Percentiles rank a stretch among this genome's conserved stretches.
phyloP scores from a whole-genome alignment of 2,888 invertebrate genomes.

The Unio delphinus region DNA sequence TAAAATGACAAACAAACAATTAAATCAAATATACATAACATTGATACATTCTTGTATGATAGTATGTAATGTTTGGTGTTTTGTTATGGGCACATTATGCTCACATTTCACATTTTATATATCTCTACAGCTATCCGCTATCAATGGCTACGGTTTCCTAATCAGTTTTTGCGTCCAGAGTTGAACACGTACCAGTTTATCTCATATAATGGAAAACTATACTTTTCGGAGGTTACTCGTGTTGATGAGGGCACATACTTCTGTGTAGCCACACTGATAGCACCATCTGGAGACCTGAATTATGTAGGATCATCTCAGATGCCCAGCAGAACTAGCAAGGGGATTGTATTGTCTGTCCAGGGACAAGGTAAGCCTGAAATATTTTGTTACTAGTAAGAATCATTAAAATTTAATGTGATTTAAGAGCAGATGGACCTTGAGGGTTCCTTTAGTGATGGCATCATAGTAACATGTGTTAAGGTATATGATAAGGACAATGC shows the following conservation, averaged over 20 bases:
- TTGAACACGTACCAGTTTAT: slow-evolving; percentile 86
- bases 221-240: slow-evolving; percentile 92
- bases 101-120: background rate
- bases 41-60: no score
- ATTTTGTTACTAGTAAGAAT: no score
- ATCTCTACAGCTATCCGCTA: slow-evolving; percentile 73
- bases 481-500: no score
- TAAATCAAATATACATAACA: no score
- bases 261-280: slow-evolving; percentile 49
- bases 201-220: slow-evolving; percentile 94
- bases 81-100: background rate
- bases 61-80: no score
- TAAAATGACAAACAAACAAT: no score
- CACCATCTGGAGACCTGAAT: slow-evolving; percentile 38
- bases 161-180: slow-evolving; percentile 88
- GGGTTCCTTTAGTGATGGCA: no score
- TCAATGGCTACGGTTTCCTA: slow-evolving; percentile 71
- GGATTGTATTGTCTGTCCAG: slow-evolving; percentile 39
- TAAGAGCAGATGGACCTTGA: no score
- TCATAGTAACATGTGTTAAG: no score
- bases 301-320: slow-evolving; percentile 47
- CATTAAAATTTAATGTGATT: no score
- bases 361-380: slow-evolving; percentile 41
- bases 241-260: slow-evolving; percentile 74
- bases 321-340: slow-evolving; percentile 51